These are phyloP conservation scores for Brachyalestes nurse DNA, from an alignment of 2,797 vertebrate genomes.

Conservation along the genomic window DNA sequence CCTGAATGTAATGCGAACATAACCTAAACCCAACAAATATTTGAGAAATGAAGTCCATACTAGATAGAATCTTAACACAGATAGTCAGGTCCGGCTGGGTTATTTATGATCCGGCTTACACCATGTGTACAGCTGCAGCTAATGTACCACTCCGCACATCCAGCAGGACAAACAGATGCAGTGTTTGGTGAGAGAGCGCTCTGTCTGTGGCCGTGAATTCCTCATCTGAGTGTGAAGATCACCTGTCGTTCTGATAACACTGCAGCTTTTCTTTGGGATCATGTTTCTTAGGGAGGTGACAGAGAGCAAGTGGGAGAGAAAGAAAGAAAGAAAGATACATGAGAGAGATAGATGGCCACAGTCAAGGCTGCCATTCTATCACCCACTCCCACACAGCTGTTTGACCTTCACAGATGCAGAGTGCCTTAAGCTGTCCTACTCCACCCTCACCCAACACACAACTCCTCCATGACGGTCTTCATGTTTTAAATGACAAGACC, in stretches of 20 bases:
- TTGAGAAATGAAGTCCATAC: not conserved
- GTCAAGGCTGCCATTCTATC: conserved; percentile 64
- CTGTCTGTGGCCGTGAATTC: conserved; percentile 12
- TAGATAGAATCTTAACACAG: not conserved
- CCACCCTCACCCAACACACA: not conserved
- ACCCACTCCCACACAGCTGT: conserved; percentile 67
- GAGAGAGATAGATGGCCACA: conserved; percentile 59
- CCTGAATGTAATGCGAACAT: not conserved
- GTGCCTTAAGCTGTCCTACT: not conserved
- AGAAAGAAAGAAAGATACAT: conserved; percentile 33
- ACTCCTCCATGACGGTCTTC: not conserved
- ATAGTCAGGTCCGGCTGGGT: not conserved
- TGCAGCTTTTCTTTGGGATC: conserved; percentile 56
- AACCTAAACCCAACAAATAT: not conserved
- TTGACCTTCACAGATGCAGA: conserved; percentile 45
- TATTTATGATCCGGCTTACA: conserved; percentile 32
- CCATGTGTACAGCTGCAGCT: conserved; percentile 36
- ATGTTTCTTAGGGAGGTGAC: conserved; percentile 48
- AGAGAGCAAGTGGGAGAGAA: conserved; percentile 24
- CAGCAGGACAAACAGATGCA: conserved; percentile 69
- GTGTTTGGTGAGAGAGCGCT: conserved; percentile 60
- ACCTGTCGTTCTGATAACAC: conserved; percentile 72
- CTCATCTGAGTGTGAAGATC: conserved; percentile 57
- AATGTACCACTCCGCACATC: not conserved
- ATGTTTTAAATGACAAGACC: conserved; percentile 27